Percentiles rank a stretch among this genome's conserved stretches.
Conservation (phyloP, 37 sponge, comb jelly and placozoan species). For the Chondrosia reniformis region DNA sequence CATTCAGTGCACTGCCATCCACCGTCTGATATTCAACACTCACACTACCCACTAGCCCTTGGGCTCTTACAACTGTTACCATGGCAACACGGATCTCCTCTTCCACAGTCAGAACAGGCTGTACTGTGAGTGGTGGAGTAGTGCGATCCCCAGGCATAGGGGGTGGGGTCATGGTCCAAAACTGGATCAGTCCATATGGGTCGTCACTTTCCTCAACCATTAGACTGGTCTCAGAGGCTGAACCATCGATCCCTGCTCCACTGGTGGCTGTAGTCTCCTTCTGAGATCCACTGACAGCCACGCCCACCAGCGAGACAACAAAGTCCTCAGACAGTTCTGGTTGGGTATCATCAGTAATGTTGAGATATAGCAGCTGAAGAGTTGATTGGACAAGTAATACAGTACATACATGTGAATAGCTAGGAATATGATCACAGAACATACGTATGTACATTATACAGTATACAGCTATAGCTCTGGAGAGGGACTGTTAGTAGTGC, state of each 20-base stretch:
- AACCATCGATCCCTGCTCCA: constrained; percentile 57
- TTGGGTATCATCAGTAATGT: constrained; percentile 48
- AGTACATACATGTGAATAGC: not conserved
- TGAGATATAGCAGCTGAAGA: constrained; percentile 4
- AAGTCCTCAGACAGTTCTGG: constrained; percentile 73
- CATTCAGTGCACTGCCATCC: constrained; percentile 55
- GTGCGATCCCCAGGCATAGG: constrained; percentile 21
- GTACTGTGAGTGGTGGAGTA: constrained; percentile 42
- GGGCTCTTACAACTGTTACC: constrained; percentile 75
- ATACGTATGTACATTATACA: not conserved
- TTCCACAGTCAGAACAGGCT: constrained; percentile 31
- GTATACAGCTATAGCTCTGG: too few species aligned
- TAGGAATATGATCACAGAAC: not conserved
- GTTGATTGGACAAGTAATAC: not conserved
- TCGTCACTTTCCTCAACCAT: constrained; percentile 76
- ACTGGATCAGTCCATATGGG: constrained; percentile 86
- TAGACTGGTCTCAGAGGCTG: constrained; percentile 13
- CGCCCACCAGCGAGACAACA: constrained; percentile 39
- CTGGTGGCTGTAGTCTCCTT: constrained; percentile 69
- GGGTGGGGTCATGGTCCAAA: constrained; percentile 37
- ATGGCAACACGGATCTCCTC: constrained; percentile 56
- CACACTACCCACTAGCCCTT: constrained; percentile 65
- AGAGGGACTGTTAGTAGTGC: too few species aligned
- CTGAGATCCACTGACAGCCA: constrained; percentile 38
- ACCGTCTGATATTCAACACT: constrained; percentile 63